Evolutionary conservation across 2,888 invertebrate genomes (phyloP).

Genomic region (Torymus tubicola): DNA sequence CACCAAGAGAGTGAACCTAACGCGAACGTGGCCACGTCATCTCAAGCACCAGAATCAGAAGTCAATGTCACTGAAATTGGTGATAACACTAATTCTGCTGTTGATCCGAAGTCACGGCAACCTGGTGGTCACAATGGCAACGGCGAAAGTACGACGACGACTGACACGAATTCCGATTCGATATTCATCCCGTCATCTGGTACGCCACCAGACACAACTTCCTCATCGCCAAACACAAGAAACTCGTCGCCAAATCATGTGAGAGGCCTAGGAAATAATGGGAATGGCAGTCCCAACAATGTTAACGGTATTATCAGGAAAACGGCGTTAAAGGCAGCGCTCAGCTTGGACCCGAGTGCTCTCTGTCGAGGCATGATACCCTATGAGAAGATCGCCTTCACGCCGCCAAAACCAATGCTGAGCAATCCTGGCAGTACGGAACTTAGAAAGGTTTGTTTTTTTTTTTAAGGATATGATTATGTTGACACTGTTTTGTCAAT

Average conservation of each 20-base stretch:
- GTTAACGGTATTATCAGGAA: slow-evolving; percentile 72
- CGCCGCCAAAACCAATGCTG: slow-evolving; percentile 68
- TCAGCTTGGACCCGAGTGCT: slow-evolving; percentile 75
- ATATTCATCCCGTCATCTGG: slow-evolving; percentile 62
- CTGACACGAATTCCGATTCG: slow-evolving; percentile 70
- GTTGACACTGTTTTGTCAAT: too few relatives aligned
- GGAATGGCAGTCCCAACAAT: slow-evolving; percentile 64
- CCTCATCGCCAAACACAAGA: slow-evolving; percentile 71
- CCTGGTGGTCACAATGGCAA: slow-evolving; percentile 62
- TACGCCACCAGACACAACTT: slow-evolving; percentile 65
- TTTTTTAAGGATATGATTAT: too few relatives aligned
- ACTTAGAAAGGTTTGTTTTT: slow-evolving; percentile 37
- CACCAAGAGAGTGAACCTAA: slow-evolving; percentile 30
- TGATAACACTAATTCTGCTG: background rate
- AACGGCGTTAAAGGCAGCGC: slow-evolving; percentile 73
- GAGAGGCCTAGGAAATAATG: slow-evolving; percentile 36
- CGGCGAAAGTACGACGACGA: slow-evolving; percentile 67
- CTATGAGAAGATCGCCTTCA: slow-evolving; percentile 72
- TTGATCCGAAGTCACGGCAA: slow-evolving; percentile 24
- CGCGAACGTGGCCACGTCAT: slow-evolving; percentile 26
- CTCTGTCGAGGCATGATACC: slow-evolving; percentile 70
- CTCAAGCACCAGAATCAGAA: slow-evolving; percentile 11
- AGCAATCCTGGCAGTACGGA: slow-evolving; percentile 69
- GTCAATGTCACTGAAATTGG: slow-evolving; percentile 37
- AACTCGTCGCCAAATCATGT: slow-evolving; percentile 71